phyloP scores from a whole-genome alignment of 1,140 invertebrate species.

The Pseudoatta argentina region DNA sequence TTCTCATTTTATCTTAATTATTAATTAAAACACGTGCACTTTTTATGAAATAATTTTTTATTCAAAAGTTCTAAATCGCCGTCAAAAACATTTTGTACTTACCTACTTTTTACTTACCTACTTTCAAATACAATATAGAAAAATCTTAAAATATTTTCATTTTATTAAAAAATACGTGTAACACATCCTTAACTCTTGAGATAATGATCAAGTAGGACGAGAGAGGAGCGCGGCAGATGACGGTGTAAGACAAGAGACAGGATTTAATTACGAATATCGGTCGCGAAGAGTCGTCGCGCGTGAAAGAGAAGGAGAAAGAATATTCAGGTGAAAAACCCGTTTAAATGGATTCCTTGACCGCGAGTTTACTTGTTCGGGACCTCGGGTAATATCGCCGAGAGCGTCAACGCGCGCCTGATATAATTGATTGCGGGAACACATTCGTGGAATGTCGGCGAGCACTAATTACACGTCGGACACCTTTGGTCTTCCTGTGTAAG shows the following conservation, averaged over 20 bases:
- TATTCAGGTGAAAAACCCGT: not conserved
- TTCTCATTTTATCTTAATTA: too few relatives aligned
- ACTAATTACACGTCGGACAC: slow-evolving; percentile 47
- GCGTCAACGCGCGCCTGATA: slow-evolving; percentile 12
- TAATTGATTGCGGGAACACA: not conserved
- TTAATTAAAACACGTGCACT: too few relatives aligned
- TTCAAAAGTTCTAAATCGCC: too few relatives aligned
- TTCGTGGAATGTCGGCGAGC: slow-evolving; percentile 3
- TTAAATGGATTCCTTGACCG: slow-evolving; percentile 19
- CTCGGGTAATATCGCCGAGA: slow-evolving; percentile 18
- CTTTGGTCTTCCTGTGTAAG: slow-evolving; percentile 11
- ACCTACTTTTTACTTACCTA: too few relatives aligned
- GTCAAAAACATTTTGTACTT: too few relatives aligned
- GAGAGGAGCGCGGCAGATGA: not conserved
- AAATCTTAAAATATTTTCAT: too few relatives aligned
- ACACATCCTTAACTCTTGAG: not conserved
- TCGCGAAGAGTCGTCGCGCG: not conserved
- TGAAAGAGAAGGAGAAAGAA: not conserved
- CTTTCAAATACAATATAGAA: too few relatives aligned
- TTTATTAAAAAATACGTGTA: too few relatives aligned
- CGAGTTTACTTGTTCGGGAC: not conserved
- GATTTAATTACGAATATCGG: slow-evolving; percentile 63
- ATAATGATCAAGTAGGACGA: slow-evolving; percentile 27
- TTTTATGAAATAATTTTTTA: too few relatives aligned
- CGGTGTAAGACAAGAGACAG: slow-evolving; percentile 19